Conservation (phyloP, 2,113 vertebrate species). For the Leuciscus idus region DNA sequence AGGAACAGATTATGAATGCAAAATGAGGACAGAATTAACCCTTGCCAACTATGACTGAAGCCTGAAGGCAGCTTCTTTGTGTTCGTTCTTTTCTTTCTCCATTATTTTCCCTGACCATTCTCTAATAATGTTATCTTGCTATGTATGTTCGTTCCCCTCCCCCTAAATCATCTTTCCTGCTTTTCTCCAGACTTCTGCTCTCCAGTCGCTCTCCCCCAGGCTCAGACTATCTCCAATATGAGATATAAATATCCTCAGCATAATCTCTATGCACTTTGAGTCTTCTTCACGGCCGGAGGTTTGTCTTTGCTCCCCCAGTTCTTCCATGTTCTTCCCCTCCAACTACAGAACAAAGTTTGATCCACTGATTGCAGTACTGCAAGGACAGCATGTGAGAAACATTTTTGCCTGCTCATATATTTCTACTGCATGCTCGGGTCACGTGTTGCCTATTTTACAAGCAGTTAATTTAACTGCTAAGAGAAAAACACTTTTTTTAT, state of each 20-base stretch:
- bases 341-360: constrained; percentile 4
- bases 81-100: neutral
- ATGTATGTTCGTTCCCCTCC: neutral
- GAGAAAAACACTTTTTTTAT: too few relatives aligned
- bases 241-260: constrained; percentile 50
- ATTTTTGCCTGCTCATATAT: neutral
- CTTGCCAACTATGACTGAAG: neutral
- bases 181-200: constrained; percentile 1
- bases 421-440: neutral
- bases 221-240: constrained; percentile 19
- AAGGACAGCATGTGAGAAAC: neutral
- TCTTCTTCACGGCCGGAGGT: constrained; percentile 24
- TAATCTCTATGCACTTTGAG: constrained; percentile 29
- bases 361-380: neutral
- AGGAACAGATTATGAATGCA: constrained; percentile 36
- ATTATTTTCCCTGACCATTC: constrained; percentile 7
- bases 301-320: constrained; percentile 20
- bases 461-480: neutral
- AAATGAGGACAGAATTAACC: constrained; percentile 31
- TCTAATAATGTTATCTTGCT: constrained; percentile 28
- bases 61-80: neutral
- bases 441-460: neutral
- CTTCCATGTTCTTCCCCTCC: constrained; percentile 7
- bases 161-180: neutral
- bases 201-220: neutral